A percentile compares a stretch with the other conserved stretches of the same genome.
Conservation (phyloP, 2,888 invertebrate species). For the Rotaria socialis region DNA sequence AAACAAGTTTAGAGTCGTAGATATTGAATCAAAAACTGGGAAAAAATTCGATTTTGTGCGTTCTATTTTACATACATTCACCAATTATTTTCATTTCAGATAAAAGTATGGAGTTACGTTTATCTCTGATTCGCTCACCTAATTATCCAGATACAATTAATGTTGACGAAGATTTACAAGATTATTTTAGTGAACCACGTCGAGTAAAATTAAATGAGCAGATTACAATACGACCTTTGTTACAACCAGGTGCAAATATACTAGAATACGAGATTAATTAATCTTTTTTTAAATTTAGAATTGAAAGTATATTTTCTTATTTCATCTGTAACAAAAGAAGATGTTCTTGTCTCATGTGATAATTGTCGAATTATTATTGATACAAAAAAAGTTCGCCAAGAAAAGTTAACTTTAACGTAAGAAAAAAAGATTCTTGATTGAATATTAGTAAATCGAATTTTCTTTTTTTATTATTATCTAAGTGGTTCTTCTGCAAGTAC, state of each 20-base stretch:
- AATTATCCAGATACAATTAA: not conserved
- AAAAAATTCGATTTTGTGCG: no score
- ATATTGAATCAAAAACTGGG: no score
- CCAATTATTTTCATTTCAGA: not conserved
- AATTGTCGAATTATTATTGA: slow-evolving; percentile 25
- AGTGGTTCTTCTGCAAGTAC: not conserved
- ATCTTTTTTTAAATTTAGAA: not conserved
- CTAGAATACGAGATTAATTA: not conserved
- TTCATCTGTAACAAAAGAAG: not conserved
- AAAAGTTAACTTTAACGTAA: not conserved
- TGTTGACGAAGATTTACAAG: slow-evolving; percentile 36
- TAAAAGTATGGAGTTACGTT: slow-evolving; percentile 12
- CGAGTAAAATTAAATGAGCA: slow-evolving; percentile 25
- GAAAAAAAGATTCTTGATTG: not conserved
- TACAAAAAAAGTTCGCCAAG: not conserved
- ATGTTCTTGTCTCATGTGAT: not conserved
- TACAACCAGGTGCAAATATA: not conserved
- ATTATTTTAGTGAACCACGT: slow-evolving; percentile 30
- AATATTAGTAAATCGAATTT: no score
- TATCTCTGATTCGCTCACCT: not conserved
- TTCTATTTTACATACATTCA: no score
- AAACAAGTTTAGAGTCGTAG: no score
- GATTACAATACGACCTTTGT: not conserved
- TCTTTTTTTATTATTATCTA: not conserved
- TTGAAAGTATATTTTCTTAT: slow-evolving; percentile 19